Evolutionary conservation across 2,113 vertebrate genomes (phyloP).

Genomic region (Fulmarus glacialis): DNA sequence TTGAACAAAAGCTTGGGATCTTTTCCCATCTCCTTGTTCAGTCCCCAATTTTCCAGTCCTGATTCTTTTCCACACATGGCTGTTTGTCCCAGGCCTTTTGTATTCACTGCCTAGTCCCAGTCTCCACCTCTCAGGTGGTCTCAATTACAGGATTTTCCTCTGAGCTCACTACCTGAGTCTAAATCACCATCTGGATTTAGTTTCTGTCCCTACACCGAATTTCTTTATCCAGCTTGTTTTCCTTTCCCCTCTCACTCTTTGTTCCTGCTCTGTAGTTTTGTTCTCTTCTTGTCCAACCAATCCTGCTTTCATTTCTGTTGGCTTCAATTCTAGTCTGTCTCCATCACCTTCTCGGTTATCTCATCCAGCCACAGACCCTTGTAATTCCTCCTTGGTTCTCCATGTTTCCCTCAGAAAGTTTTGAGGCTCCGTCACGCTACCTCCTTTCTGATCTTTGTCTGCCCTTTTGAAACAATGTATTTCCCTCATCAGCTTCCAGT

Average conservation of each 20-base stretch:
- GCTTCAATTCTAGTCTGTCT: neutral
- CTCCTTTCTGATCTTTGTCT: neutral
- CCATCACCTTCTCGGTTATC: neutral
- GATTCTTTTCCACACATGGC: neutral
- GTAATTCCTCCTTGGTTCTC: neutral
- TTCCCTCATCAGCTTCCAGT: neutral
- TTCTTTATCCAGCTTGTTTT: neutral
- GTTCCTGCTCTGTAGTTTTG: neutral
- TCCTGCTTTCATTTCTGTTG: neutral
- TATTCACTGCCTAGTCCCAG: neutral
- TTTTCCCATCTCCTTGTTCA: neutral
- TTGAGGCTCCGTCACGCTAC: neutral
- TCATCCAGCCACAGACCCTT: neutral
- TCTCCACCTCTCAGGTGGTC: neutral
- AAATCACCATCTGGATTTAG: neutral
- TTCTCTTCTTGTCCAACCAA: neutral
- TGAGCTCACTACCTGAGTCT: neutral
- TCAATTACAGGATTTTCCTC: neutral
- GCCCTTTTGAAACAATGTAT: neutral
- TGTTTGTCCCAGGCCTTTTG: neutral
- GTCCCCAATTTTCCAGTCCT: neutral
- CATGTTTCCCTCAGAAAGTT: neutral
- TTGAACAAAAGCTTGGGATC: neutral
- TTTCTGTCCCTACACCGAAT: neutral
- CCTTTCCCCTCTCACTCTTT: neutral